A percentile compares a stretch with the other conserved stretches of the same genome.
These are phyloP conservation scores for Zosterops lateralis DNA, from an alignment of 2,113 vertebrate genomes.

Conservation along the genomic window DNA sequence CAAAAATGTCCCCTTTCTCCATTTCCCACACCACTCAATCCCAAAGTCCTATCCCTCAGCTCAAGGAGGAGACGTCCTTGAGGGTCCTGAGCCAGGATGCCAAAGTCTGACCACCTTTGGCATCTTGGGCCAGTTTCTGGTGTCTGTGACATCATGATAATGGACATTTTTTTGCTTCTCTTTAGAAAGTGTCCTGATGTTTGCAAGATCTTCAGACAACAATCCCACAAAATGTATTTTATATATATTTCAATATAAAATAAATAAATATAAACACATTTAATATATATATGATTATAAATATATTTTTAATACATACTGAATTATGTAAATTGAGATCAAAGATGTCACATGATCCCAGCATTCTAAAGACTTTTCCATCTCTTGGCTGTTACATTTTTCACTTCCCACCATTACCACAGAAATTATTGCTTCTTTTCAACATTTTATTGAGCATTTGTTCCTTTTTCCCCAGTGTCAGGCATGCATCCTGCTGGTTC, in stretches of 20 bases:
- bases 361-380: not conserved
- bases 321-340: not conserved
- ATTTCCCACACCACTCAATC: not conserved
- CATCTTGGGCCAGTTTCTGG: not conserved
- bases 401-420: not conserved
- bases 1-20: not conserved
- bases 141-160: not conserved
- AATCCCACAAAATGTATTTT: not conserved
- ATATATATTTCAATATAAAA: not conserved
- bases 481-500: not conserved
- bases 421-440: not conserved
- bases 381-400: not conserved
- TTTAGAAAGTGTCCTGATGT: not conserved
- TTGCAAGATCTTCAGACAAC: not conserved
- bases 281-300: not conserved
- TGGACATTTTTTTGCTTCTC: not conserved
- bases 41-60: not conserved
- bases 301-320: not conserved
- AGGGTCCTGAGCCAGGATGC: not conserved
- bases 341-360: not conserved
- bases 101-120: not conserved
- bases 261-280: not conserved
- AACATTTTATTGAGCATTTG: not conserved
- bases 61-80: not conserved
- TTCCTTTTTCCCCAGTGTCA: not conserved